Evolutionary conservation across 2,797 vertebrate species (phyloP), one percentile per base, ranked within the genome.

Genomic region (Chelmon rostratus): DNA sequence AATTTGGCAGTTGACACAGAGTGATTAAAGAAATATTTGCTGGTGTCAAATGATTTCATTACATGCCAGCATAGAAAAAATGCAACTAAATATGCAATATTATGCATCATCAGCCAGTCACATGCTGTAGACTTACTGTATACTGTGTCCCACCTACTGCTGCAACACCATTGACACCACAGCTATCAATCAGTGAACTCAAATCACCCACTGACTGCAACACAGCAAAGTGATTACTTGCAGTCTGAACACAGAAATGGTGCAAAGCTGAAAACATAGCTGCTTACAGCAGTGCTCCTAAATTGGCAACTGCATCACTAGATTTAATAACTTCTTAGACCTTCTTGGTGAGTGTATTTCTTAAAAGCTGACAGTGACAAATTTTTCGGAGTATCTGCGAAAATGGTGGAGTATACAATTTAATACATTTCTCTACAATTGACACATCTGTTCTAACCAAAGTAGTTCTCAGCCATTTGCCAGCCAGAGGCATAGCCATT

Each of bases 131-230:
- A 66, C 58, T 74, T 73, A 25, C 54, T 47, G 1, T 49, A 47
- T 31, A 46, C 16, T 46, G 46, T 84, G 53, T 74, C 66, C 73
- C 63, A 69, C 74, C 76, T 80, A 83, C 65, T 64, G 68, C 79
- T 80, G 65, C 64, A 76, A 67, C 79, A 81, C 37, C 53, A 71
- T 40, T 84, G 86, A 87, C 78, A 78, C 59, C 59, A n/a, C 31
- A 79, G 46, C 70, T 74, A 81, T 89, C 84, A 85, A 81, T 89
- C 85, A 84, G 80, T 73, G 59, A 85, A 82, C 82, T 88, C 49
- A 40, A 77, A 79, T 89, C 82, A 86, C 71, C 83, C 77, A 67
- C 76, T 65, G 70, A 81, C 71, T 83, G 82, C 83, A 78, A 80
- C 76, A 57, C 77, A 54, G 68, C 46, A 65, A 62, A 83, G 80